phyloP scores from a whole-genome alignment of 2,888 invertebrate genomes.

The Dryobotodes eremita region DNA sequence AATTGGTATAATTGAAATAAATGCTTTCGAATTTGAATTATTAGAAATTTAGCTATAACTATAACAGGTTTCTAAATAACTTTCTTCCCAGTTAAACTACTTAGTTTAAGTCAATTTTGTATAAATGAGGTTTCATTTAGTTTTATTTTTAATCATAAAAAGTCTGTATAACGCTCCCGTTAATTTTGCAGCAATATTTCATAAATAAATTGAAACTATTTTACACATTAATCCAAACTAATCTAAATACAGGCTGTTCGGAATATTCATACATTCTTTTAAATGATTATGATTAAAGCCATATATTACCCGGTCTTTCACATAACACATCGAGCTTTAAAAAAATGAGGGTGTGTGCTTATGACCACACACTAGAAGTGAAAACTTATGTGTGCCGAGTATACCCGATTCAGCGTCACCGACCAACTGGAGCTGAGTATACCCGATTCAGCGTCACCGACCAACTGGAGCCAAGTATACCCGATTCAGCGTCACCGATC shows the following conservation, averaged over 20 bases:
- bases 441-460: background rate
- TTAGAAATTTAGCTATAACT: background rate
- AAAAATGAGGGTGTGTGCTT: background rate
- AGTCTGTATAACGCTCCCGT: constrained; percentile 57
- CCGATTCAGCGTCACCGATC: no score
- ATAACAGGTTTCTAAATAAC: background rate
- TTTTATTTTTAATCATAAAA: constrained; percentile 41
- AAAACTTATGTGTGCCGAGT: background rate
- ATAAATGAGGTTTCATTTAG: background rate
- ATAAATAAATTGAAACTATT: constrained; percentile 26
- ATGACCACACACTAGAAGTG: background rate
- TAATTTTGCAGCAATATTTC: constrained; percentile 4
- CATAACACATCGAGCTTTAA: background rate
- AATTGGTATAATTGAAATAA: no score
- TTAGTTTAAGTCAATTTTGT: background rate
- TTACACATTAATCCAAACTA: constrained; percentile 56
- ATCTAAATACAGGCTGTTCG: constrained; percentile 64
- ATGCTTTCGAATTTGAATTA: background rate
- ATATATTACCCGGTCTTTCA: background rate
- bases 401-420: background rate
- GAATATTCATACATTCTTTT: constrained; percentile 41
- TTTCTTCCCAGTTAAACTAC: background rate
- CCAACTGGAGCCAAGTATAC: no score
- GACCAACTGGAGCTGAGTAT: background rate
- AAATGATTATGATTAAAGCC: no score